Conservation (phyloP, 1,140 invertebrate genomes). For the Piezodorus guildinii region DNA sequence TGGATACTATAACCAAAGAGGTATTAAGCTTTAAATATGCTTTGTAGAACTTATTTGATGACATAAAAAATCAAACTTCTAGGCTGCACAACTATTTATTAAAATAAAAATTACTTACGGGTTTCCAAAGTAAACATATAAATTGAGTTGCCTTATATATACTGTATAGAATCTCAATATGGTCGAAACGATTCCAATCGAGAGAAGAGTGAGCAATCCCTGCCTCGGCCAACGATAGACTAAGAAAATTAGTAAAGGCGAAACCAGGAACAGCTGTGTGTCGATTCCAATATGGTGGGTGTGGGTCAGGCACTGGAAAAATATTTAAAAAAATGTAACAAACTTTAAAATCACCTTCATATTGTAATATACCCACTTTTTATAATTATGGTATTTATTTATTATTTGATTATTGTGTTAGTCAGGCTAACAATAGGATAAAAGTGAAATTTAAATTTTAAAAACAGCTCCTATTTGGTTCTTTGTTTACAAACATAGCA, state of each 20-base stretch:
- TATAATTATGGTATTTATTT: no score
- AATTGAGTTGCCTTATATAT: slow-evolving; percentile 47
- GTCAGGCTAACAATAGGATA: no score
- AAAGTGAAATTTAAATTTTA: no score
- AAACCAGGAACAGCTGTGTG: slow-evolving; percentile 61
- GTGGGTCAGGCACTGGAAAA: slow-evolving; percentile 50
- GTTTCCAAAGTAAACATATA: slow-evolving; percentile 59
- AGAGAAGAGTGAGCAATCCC: slow-evolving; percentile 40
- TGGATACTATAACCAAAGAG: no score
- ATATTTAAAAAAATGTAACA: slow-evolving; percentile 18
- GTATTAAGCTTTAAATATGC: no score
- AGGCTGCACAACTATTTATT: no score
- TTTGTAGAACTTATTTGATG: no score
- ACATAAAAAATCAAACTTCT: no score
- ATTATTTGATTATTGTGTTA: no score
- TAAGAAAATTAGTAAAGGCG: slow-evolving; percentile 51
- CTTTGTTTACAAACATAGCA: no score
- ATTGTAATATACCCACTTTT: no score
- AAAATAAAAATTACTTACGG: slow-evolving; percentile 50
- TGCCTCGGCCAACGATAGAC: slow-evolving; percentile 50
- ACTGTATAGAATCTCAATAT: slow-evolving; percentile 50
- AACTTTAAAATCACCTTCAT: not conserved
- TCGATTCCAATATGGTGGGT: slow-evolving; percentile 66
- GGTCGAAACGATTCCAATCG: slow-evolving; percentile 47
- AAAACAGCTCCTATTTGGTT: no score